Percentiles rank a stretch among this genome's conserved stretches.
phyloP scores from a whole-genome alignment of 1,140 invertebrate species.

The Carposina sasakii region DNA sequence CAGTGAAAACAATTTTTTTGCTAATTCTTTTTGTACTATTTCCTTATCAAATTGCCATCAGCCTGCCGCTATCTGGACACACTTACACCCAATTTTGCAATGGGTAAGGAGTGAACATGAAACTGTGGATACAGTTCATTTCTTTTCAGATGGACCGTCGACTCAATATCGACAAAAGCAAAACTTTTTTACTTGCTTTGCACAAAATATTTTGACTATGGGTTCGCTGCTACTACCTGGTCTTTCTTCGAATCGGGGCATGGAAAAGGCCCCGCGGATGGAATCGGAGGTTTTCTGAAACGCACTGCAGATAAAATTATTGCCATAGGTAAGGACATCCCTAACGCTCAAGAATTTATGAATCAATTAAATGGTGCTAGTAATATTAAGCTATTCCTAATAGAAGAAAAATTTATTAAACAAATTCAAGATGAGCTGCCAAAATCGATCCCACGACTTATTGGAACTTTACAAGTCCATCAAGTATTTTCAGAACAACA shows the following conservation, averaged over 20 bases:
- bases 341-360: conserved; percentile 15
- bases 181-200: conserved; percentile 21
- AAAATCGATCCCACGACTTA: background rate
- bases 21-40: conserved; percentile 15
- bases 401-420: conserved; percentile 8
- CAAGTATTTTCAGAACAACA: conserved; percentile 9
- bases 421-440: background rate
- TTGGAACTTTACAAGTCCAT: conserved; percentile 19
- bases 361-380: conserved; percentile 7
- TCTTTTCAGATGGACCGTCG: conserved; percentile 30
- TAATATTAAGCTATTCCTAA: conserved; percentile 12
- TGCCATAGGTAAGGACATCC: conserved; percentile 15
- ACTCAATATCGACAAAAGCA: conserved; percentile 30
- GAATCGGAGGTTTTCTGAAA: conserved; percentile 22
- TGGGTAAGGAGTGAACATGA: background rate
- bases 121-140: conserved; percentile 17
- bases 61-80: conserved; percentile 24
- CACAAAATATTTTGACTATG: conserved; percentile 14
- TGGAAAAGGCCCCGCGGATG: conserved; percentile 24
- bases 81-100: conserved; percentile 17
- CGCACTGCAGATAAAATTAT: conserved; percentile 20
- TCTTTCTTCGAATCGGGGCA: conserved; percentile 25
- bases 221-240: conserved; percentile 11
- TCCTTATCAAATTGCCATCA: conserved; percentile 11
- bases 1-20: conserved; percentile 4